Evolutionary conservation across 2,888 invertebrate species (phyloP).

Genomic region (Zaprionus bogoriensis): DNA sequence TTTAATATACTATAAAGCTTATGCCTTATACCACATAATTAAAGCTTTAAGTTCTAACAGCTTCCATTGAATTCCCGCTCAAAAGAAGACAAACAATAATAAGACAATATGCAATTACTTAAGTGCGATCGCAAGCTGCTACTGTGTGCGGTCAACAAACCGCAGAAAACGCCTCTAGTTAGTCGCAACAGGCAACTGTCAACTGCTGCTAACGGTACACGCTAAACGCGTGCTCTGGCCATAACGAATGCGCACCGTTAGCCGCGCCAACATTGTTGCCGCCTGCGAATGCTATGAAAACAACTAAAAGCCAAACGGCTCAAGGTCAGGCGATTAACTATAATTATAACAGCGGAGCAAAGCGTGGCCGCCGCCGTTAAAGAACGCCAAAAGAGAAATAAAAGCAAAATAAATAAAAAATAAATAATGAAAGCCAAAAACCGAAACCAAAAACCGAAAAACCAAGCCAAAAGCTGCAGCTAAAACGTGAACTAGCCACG

Average conservation of each 20-base stretch:
- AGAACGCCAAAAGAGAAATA: too few relatives aligned
- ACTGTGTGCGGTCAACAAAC: constrained; percentile 49
- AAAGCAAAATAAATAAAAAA: constrained; percentile 25
- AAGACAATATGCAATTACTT: constrained; percentile 6
- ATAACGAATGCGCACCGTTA: constrained; percentile 42
- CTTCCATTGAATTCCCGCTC: neutral
- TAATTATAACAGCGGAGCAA: constrained; percentile 64
- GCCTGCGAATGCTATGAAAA: constrained; percentile 24
- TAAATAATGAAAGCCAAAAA: constrained; percentile 77
- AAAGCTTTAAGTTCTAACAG: too few relatives aligned
- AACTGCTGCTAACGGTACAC: constrained; percentile 14
- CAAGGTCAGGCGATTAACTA: constrained; percentile 74
- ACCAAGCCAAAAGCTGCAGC: too few relatives aligned
- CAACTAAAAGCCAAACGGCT: constrained; percentile 49
- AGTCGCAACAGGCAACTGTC: neutral
- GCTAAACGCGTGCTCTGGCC: constrained; percentile 36
- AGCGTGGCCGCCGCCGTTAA: constrained; percentile 55
- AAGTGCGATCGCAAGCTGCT: constrained; percentile 13
- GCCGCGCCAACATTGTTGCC: constrained; percentile 27
- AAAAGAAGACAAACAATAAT: neutral
- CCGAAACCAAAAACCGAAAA: constrained; percentile 74
- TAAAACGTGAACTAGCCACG: constrained; percentile 17
- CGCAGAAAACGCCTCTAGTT: constrained; percentile 15
- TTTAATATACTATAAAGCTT: too few relatives aligned
- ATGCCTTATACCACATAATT: too few relatives aligned